Evolutionary conservation across 1,140 invertebrate species (phyloP), one percentile per base, ranked within the genome.

Genomic region (Lordiphosa mommai): DNA sequence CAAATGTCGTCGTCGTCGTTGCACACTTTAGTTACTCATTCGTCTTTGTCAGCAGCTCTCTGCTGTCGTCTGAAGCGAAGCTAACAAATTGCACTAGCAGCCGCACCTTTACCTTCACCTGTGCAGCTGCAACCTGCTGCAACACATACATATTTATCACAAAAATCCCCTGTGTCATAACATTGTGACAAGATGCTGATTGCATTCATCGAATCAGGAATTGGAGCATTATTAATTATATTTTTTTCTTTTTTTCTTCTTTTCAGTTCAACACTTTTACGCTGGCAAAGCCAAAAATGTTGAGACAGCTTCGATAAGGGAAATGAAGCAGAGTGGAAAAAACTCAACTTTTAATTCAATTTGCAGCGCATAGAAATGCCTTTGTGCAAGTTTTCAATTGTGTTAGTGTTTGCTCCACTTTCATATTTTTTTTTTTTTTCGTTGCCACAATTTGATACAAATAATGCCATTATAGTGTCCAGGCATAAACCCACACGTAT

Each of bases 381-480:
- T 63, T 73, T 69, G 58, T 59, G 37, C 47, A 80, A 77, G 70
- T 80, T 73, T 69, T 56, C 74, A 77, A 77, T 80, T 80, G 69
- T 73, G 43, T 77, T 72, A 72, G 66, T 57, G 60, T 72, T 60
- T 66, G 53, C 64, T 57, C 41, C 59, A 73, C 77, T 79, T 73
- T 52, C 47, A 57, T 77, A 69, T 76, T 56, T 50, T 27, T 20
- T 52, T 52, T 40, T 34, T 61, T 48, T 50, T 60, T 65, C 60
- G 61, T 60, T 65, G 50, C 69, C 74, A 80, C 63, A 80, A 77
- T 77, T 76, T 79, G 64, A 76, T 76, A 76, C 73, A 76, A 67
- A 76, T 79, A 79, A 76, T 76, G 79, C 61, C 44, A 76, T 76
- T 79, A 76, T 67, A 57, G 67, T 72, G 52, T 49, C 52, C 52